A percentile compares a stretch with the other conserved stretches of the same genome.
Evolutionary conservation across 2,113 vertebrate genomes (phyloP).

Genomic region (Amblyopsis rosae): DNA sequence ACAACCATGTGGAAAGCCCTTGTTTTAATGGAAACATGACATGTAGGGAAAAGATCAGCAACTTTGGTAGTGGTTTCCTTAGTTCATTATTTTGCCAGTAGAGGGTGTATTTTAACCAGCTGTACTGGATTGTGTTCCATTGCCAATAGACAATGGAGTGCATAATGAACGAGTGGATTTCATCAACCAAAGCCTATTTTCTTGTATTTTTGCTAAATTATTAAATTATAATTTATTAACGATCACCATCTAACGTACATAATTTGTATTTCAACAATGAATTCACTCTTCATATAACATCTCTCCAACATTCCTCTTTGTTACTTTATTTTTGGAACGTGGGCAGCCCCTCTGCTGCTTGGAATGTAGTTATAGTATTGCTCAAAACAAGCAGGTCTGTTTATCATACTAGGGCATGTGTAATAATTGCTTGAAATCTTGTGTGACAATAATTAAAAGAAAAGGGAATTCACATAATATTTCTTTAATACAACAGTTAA

Average conservation of each 20-base stretch:
- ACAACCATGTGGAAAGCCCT: too few relatives aligned
- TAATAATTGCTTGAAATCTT: neutral
- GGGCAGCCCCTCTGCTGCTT: too few relatives aligned
- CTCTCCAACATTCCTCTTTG: too few relatives aligned
- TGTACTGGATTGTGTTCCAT: constrained; percentile 20
- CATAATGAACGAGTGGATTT: neutral
- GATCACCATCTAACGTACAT: neutral
- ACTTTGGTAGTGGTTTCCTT: neutral
- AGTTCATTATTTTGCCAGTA: constrained; percentile 41
- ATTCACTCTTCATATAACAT: too few relatives aligned
- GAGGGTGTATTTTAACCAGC: constrained; percentile 47
- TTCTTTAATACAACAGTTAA: constrained; percentile 67
- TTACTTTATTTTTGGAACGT: neutral
- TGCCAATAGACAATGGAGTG: constrained; percentile 28
- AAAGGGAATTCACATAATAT: constrained; percentile 45
- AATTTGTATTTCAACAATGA: too few relatives aligned
- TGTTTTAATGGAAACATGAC: too few relatives aligned
- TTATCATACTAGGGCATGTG: neutral
- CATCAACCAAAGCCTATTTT: neutral
- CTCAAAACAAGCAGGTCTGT: constrained; percentile 8
- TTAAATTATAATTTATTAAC: neutral
- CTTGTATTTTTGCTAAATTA: neutral
- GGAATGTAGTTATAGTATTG: neutral
- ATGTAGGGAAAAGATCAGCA: too few relatives aligned
- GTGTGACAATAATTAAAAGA: constrained; percentile 2